Conservation (phyloP, 2,113 vertebrate species). For the Corythornis madagascariensis region DNA sequence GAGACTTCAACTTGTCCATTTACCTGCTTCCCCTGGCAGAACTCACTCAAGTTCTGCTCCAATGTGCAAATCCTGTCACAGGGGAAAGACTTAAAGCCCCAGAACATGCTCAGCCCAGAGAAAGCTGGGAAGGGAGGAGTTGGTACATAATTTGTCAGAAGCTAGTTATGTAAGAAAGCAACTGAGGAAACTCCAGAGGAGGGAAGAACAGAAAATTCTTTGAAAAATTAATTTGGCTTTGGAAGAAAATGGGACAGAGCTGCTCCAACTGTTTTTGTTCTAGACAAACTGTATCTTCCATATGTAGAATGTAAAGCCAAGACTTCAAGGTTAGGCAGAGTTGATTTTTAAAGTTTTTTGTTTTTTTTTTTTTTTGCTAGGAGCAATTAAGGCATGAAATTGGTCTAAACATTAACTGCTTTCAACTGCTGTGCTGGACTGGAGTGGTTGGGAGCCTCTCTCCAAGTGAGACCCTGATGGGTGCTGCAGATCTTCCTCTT, state of each 20-base stretch:
- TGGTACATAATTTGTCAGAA: not conserved
- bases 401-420: not conserved
- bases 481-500: not conserved
- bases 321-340: not conserved
- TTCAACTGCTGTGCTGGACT: not conserved
- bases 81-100: not conserved
- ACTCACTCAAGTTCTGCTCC: not conserved
- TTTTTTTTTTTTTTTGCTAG: not conserved
- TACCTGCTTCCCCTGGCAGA: not conserved
- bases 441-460: not conserved
- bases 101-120: not conserved
- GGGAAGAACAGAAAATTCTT: not conserved
- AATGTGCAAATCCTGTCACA: not conserved
- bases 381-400: not conserved
- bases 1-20: not conserved
- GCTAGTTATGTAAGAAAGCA: not conserved
- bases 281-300: not conserved
- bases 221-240: constrained; percentile 47
- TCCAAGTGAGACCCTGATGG: not conserved
- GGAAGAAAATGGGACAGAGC: constrained; percentile 34
- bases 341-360: not conserved
- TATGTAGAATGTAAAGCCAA: no score
- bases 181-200: not conserved
- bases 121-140: not conserved
- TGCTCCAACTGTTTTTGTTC: not conserved